These are phyloP conservation scores for Spilogale gracilis DNA, from an alignment of 2,113 vertebrate genomes.

Conservation along the genomic window DNA sequence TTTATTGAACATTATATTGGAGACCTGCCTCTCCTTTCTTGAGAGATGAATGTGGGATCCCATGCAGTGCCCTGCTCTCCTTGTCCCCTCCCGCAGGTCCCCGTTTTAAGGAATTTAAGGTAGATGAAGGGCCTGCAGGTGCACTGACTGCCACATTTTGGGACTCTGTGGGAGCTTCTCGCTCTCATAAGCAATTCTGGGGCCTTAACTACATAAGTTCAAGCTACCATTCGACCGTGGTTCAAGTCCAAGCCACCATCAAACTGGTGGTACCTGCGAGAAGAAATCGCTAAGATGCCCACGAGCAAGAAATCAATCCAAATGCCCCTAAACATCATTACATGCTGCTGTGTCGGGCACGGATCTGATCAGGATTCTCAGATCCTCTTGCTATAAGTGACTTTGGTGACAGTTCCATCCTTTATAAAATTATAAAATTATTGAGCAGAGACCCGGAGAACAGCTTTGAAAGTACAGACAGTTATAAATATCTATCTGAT, in stretches of 20 bases:
- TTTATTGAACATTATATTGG: not conserved
- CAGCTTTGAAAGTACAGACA: fast-evolving
- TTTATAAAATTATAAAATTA: not conserved
- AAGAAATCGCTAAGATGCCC: not conserved
- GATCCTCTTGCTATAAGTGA: no score
- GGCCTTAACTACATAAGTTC: not conserved
- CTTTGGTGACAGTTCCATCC: not conserved
- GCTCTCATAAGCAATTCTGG: no score
- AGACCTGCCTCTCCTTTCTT: no score
- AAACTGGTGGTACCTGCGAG: not conserved
- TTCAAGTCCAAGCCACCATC: not conserved
- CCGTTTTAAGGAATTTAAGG: not conserved
- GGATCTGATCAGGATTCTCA: fast-evolving
- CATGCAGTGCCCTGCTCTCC: fast-evolving
- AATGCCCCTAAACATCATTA: fast-evolving
- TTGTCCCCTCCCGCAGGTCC: not conserved
- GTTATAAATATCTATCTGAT: fast-evolving
- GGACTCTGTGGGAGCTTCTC: not conserved
- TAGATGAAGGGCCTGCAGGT: not conserved
- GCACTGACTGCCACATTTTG: not conserved
- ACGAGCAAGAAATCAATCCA: fast-evolving
- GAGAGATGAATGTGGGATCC: fast-evolving
- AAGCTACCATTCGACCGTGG: not conserved
- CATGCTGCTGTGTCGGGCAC: fast-evolving
- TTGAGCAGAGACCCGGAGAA: not conserved